Conservation (phyloP, 2,113 vertebrate genomes). For the Nyctibius bracteatus region DNA sequence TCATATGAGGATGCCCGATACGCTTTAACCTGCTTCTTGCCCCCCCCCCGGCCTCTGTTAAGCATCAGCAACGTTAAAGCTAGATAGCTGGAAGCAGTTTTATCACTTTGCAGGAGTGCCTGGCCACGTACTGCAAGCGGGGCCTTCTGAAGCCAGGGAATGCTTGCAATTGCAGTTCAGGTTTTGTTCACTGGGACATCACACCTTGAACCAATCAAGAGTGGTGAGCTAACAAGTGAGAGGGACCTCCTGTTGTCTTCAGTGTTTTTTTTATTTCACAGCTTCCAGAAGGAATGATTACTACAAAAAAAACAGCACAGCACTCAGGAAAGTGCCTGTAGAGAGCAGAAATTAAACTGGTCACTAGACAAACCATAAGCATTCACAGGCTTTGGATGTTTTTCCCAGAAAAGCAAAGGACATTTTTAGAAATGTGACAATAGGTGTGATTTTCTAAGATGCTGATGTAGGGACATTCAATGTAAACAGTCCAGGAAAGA, state of each 20-base stretch:
- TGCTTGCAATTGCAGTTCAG: slow-evolving; percentile 52
- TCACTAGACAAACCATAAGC: neutral
- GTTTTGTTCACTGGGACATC: slow-evolving; percentile 61
- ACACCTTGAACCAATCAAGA: slow-evolving; percentile 37
- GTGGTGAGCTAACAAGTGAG: slow-evolving; percentile 58
- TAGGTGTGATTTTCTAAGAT: neutral
- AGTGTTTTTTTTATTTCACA: slow-evolving; percentile 53
- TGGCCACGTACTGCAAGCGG: slow-evolving; percentile 36
- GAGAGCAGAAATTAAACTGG: slow-evolving; percentile 40
- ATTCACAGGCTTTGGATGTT: neutral
- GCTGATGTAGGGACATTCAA: neutral
- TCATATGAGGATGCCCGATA: neutral
- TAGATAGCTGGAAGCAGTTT: slow-evolving; percentile 78
- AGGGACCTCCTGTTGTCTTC: slow-evolving; percentile 65
- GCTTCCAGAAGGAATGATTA: slow-evolving; percentile 65
- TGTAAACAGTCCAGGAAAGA: neutral
- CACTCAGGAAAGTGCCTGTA: slow-evolving; percentile 32
- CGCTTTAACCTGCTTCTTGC: neutral
- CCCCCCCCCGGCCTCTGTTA: neutral
- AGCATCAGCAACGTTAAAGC: neutral
- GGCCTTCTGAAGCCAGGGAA: slow-evolving; percentile 66
- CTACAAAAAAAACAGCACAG: slow-evolving; percentile 27
- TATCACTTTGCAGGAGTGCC: slow-evolving; percentile 76
- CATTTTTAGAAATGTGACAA: neutral
- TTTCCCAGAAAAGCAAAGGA: neutral